Conservation (phyloP, 2,113 vertebrate species). For the Alaudala cheleensis region DNA sequence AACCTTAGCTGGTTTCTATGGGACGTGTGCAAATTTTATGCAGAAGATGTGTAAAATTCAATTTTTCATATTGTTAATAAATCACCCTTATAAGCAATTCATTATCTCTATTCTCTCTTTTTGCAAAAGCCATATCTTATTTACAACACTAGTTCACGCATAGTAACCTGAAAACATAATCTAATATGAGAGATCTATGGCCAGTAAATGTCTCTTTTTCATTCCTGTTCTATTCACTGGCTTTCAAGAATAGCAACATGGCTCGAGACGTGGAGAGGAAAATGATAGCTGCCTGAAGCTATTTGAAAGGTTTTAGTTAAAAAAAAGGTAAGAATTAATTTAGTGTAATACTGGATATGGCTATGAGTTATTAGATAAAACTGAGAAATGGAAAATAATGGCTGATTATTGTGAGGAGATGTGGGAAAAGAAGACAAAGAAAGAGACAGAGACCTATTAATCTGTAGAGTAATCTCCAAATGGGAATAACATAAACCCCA, state of each 20-base stretch:
- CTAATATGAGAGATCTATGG: neutral
- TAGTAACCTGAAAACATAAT: neutral
- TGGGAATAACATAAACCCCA: neutral
- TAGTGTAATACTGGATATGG: neutral
- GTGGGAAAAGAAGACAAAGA: neutral
- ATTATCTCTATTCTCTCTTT: neutral
- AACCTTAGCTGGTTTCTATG: neutral
- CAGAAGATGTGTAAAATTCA: neutral
- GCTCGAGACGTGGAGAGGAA: neutral
- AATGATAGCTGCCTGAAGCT: conserved; percentile 10
- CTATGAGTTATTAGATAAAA: neutral
- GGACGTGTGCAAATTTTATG: neutral
- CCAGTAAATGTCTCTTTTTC: neutral
- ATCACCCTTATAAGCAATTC: neutral
- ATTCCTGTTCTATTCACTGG: neutral
- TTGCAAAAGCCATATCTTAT: neutral
- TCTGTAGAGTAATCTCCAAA: neutral
- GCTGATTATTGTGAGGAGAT: neutral
- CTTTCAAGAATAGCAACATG: conserved; percentile 10
- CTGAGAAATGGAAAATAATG: conserved; percentile 15
- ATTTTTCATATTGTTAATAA: conserved; percentile 13
- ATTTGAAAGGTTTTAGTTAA: conserved; percentile 12
- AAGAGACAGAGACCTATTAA: conserved; percentile 26
- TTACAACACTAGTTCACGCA: neutral
- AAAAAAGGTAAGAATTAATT: conserved; percentile 21